phyloP scores from a whole-genome alignment of 2,888 invertebrate genomes.

The Abrostola triplasia region DNA sequence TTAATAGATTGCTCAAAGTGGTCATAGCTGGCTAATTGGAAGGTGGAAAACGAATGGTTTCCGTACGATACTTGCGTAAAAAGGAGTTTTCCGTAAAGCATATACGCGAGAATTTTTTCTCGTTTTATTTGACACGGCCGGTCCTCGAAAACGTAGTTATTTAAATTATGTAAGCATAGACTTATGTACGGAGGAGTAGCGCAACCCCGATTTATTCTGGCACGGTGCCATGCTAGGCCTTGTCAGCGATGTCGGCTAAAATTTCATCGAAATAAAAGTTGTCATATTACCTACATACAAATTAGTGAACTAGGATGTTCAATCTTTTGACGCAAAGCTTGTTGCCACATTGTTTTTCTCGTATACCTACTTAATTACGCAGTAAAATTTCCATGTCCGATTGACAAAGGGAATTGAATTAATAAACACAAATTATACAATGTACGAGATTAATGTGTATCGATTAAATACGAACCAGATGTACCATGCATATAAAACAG shows the following conservation, averaged over 20 bases:
- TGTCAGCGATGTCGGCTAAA: conserved; percentile 16
- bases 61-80: conserved; percentile 18
- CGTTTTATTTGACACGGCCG: too few species aligned
- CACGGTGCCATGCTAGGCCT: conserved; percentile 29
- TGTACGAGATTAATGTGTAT: neutral
- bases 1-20: conserved; percentile 37
- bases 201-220: conserved; percentile 21
- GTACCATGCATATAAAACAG: conserved; percentile 24
- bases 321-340: neutral
- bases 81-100: neutral
- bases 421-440: conserved; percentile 7
- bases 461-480: conserved; percentile 15
- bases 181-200: conserved; percentile 9
- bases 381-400: neutral
- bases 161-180: conserved; percentile 5
- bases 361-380: neutral
- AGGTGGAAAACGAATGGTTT: conserved; percentile 22
- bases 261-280: conserved; percentile 19
- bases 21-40: conserved; percentile 23
- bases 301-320: neutral
- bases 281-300: conserved; percentile 8
- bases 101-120: neutral
- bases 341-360: neutral
- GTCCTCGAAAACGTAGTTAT: too few species aligned
- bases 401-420: conserved; percentile 1